These are phyloP conservation scores for Brachionichthys hirsutus DNA, from an alignment of 2,113 vertebrate species.

Conservation along the genomic window DNA sequence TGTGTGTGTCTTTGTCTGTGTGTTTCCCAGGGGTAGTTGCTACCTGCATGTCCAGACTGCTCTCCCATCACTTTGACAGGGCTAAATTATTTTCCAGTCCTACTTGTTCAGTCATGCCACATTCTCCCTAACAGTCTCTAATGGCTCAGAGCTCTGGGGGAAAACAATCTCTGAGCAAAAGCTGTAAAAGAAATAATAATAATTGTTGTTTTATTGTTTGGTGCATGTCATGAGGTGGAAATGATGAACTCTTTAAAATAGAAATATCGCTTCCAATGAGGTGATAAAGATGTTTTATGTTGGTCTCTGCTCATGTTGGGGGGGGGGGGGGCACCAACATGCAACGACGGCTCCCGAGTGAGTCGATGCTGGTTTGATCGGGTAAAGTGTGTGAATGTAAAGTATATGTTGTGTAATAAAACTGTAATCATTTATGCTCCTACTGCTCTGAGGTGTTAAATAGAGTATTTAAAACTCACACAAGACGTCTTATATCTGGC, in stretches of 20 bases:
- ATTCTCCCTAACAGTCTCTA: constrained; percentile 33
- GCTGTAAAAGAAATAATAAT: neutral
- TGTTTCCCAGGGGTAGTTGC: constrained; percentile 32
- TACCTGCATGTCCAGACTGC: constrained; percentile 58
- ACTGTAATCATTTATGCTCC: neutral
- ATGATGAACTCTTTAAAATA: constrained; percentile 18
- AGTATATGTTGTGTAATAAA: too few relatives aligned
- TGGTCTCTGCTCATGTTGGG: neutral
- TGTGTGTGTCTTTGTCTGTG: constrained; percentile 16
- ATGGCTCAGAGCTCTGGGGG: constrained; percentile 25
- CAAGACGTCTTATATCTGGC: neutral
- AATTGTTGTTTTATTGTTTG: constrained; percentile 13
- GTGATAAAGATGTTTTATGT: constrained; percentile 25
- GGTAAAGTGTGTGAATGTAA: neutral
- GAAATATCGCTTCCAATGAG: constrained; percentile 16
- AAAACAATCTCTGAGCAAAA: constrained; percentile 10
- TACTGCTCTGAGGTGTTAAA: neutral
- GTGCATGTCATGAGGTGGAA: neutral
- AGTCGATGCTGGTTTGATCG: constrained; percentile 30
- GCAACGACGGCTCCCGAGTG: neutral
- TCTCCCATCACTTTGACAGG: constrained; percentile 44
- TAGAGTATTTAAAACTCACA: neutral
- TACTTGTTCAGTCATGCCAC: constrained; percentile 62
- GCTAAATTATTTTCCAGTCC: constrained; percentile 40
- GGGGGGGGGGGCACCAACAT: neutral